Base-by-base conservation (phyloP, 1,140 invertebrate species). In the Drosophila jambulina region DNA sequence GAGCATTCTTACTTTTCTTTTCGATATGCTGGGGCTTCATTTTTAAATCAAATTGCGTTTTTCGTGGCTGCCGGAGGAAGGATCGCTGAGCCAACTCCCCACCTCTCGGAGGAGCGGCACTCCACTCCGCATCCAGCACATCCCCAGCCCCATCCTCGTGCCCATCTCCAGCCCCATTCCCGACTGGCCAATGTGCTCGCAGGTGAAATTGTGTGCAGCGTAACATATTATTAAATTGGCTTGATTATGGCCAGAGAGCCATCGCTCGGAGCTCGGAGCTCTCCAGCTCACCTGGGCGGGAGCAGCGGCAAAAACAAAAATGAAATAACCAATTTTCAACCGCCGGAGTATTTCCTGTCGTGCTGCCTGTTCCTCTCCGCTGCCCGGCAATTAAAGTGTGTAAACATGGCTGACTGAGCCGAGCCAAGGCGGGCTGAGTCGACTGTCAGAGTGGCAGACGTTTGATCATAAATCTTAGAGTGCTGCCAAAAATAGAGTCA, bases 201-300 rank as follows among this genome's bases (percentile, higher is more conserved):
- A 87, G 83, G 83, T 87, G 83, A 87, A 87, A 88, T 88, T 88
- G 80, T 87, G 85, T 68, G 84, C 83, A 84, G 77, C 83, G 83
- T 80, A 87, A 87, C 83, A 78, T 87, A 84, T 87, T 87, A 87
- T 87, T 87, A 87, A 88, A 84, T 88, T 88, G 84, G 45, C 84
- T 87, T 87, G 83, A 87, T 87, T 87, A 80, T 83, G 84, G 83
- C 64, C 84, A 78, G 68, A 74, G 63, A 77, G 46, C 78, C 74
- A 81, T 36, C 56, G 53, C 68, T 78, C 25, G 46, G 63, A 65
- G 56, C 75, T 23, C 19, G 32, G 13, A 42, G 46, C 51, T 27
- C 23, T 23, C 5, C 57, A 27, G 78, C 78, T 75, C 43, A 42
- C 25, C 19, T 29, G 49, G 42, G 8, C 42, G 42, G 45, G 29